Evolutionary conservation across 2,113 vertebrate species (phyloP).

Genomic region (Catagonus wagneri): DNA sequence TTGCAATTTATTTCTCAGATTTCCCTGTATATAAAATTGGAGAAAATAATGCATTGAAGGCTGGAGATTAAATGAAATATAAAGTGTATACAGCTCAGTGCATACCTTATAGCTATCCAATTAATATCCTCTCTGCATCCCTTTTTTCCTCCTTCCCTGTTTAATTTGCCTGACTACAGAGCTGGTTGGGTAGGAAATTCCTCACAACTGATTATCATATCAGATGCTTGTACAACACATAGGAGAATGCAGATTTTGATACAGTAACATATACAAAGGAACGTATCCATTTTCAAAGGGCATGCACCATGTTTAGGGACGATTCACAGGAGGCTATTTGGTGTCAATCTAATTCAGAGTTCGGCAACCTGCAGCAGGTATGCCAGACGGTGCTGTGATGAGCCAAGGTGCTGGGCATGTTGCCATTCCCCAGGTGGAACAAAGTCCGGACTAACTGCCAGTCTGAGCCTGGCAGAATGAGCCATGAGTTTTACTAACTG

Average conservation of each 20-base stretch:
- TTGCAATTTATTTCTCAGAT: background rate
- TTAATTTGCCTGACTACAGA: background rate
- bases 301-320: background rate
- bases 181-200: background rate
- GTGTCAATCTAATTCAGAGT: conserved; percentile 56
- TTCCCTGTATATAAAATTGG: background rate
- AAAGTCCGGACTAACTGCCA: conserved; percentile 61
- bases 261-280: background rate
- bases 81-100: background rate
- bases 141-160: background rate
- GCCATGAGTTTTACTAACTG: conserved; percentile 45
- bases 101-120: background rate
- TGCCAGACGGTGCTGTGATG: conserved; percentile 64
- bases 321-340: conserved; percentile 37
- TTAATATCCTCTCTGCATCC: background rate
- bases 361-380: conserved; percentile 63
- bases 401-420: conserved; percentile 69
- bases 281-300: conserved; percentile 47
- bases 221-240: background rate
- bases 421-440: conserved; percentile 71
- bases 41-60: background rate
- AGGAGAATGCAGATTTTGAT: background rate
- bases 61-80: conserved; percentile 14
- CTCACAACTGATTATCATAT: background rate
- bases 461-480: conserved; percentile 60